These are phyloP conservation scores for Tamandua tetradactyla DNA, from an alignment of 2,797 vertebrate species.

Conservation along the genomic window DNA sequence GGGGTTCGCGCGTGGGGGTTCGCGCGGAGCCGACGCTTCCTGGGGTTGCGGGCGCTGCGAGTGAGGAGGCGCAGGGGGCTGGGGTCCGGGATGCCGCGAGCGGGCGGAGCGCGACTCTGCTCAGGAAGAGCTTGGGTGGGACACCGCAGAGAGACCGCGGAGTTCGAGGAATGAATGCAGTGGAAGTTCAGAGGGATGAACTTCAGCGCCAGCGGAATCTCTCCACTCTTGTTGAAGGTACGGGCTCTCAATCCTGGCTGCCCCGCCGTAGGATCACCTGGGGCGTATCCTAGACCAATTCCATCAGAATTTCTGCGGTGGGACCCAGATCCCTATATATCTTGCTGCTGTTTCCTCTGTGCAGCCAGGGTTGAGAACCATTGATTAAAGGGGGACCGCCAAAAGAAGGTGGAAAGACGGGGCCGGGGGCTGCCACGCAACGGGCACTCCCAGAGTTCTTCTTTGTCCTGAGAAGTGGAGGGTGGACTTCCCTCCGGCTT, in stretches of 20 bases:
- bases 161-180: neutral
- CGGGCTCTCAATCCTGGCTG: neutral
- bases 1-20: neutral
- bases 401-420: neutral
- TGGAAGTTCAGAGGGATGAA: neutral
- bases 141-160: fast-evolving
- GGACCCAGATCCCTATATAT: neutral
- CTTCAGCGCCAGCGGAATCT: neutral
- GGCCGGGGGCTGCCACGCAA: neutral
- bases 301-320: neutral
- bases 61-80: fast-evolving
- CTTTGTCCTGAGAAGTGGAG: neutral
- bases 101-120: neutral
- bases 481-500: neutral
- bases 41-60: neutral
- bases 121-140: neutral
- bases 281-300: neutral
- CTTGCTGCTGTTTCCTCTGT: neutral
- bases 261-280: neutral
- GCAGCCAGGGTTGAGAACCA: neutral
- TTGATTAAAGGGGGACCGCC: neutral
- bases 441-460: neutral
- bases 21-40: neutral
- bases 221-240: neutral
- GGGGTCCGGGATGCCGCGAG: neutral